Conservation (phyloP, 2,797 vertebrate species). For the Labeo calbasu region DNA sequence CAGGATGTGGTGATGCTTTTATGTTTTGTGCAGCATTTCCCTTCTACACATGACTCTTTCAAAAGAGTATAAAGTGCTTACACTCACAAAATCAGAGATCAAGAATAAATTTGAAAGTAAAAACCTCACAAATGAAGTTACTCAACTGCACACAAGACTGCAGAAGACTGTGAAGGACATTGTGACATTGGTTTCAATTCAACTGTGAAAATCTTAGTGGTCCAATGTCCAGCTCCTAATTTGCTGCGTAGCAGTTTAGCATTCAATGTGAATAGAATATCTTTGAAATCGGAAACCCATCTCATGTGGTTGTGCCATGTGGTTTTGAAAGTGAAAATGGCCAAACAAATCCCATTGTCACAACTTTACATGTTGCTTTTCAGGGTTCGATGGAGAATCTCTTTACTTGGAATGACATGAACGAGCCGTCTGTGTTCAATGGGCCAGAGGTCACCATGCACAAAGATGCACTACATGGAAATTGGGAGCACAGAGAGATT, state of each 20-base stretch:
- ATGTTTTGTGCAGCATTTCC: slow-evolving; percentile 1
- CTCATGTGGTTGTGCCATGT: background rate
- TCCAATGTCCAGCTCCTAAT: background rate
- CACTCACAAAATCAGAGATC: background rate
- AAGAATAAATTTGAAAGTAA: background rate
- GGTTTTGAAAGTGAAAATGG: background rate
- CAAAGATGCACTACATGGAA: slow-evolving; percentile 88
- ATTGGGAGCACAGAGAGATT: slow-evolving; percentile 90
- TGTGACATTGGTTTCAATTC: background rate
- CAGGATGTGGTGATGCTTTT: slow-evolving; percentile 30
- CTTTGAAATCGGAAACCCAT: background rate
- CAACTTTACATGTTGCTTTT: background rate
- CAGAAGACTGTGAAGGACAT: background rate
- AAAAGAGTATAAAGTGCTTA: background rate
- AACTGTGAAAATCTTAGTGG: background rate
- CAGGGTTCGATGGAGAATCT: slow-evolving; percentile 89
- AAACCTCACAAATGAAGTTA: background rate
- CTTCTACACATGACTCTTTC: background rate
- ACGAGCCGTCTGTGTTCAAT: slow-evolving; percentile 92
- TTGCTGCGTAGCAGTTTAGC: background rate
- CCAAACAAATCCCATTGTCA: background rate
- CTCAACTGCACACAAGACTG: background rate
- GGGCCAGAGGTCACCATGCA: slow-evolving; percentile 96
- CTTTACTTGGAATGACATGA: slow-evolving; percentile 95
- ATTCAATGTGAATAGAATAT: too few species aligned